Percentiles rank a stretch among this genome's conserved stretches.
phyloP scores from a whole-genome alignment of 2,888 invertebrate species.

The Lasioglossum malachurum region DNA sequence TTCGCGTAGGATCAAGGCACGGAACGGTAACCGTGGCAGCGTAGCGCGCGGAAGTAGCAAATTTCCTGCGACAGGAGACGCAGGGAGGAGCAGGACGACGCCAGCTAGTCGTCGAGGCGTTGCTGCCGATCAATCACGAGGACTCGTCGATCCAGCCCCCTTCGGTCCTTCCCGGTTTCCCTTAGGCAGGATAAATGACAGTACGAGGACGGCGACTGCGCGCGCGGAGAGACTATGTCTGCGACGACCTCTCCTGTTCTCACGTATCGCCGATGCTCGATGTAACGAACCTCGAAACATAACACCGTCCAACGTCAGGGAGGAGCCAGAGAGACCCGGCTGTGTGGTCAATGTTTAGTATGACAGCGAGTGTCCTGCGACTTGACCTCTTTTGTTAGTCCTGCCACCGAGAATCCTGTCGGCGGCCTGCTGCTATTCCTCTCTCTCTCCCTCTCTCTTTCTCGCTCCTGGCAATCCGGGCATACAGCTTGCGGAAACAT shows the following conservation, averaged over 20 bases:
- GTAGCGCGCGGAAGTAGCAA: slow-evolving; percentile 61
- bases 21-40: not conserved
- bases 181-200: slow-evolving; percentile 70
- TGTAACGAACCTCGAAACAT: slow-evolving; percentile 74
- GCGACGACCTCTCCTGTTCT: slow-evolving; percentile 61
- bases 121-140: slow-evolving; percentile 71
- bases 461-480: slow-evolving; percentile 3
- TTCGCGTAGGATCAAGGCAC: not conserved
- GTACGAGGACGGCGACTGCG: slow-evolving; percentile 63
- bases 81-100: slow-evolving; percentile 59
- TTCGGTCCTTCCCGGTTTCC: slow-evolving; percentile 50
- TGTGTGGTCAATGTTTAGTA: slow-evolving; percentile 79
- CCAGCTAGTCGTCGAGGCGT: slow-evolving; percentile 73
- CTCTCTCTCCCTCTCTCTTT: not conserved
- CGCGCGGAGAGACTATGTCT: slow-evolving; percentile 38
- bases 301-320: slow-evolving; percentile 62
- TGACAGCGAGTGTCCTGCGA: slow-evolving; percentile 75
- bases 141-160: slow-evolving; percentile 68
- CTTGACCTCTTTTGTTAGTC: slow-evolving; percentile 64
- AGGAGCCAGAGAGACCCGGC: slow-evolving; percentile 34
- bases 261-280: slow-evolving; percentile 63
- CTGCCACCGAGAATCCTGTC: not conserved
- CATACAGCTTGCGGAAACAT: slow-evolving; percentile 72
- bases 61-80: slow-evolving; percentile 61
- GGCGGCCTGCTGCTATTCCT: not conserved